Evolutionary conservation across 2,113 vertebrate genomes (phyloP).

Genomic region (Ariopsis seemanni): DNA sequence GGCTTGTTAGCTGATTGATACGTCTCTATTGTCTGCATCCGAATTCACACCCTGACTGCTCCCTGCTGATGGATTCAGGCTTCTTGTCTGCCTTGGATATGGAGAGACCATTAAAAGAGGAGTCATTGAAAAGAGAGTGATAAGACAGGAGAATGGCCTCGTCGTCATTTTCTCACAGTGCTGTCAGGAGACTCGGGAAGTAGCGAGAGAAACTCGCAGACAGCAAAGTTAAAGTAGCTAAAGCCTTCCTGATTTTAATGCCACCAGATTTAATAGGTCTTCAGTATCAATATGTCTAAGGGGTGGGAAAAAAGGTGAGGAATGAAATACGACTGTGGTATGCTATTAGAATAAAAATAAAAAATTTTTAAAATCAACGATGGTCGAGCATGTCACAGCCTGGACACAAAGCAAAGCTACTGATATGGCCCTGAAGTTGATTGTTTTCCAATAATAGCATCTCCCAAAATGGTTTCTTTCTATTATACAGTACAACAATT

Average conservation of each 20-base stretch:
- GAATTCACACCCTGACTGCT: constrained; percentile 17
- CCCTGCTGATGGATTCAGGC: constrained; percentile 34
- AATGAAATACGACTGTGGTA: not conserved
- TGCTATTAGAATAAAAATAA: not conserved
- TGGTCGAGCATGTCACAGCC: not conserved
- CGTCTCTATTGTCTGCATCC: constrained; percentile 31
- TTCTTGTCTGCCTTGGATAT: constrained; percentile 17
- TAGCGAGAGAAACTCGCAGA: constrained; percentile 2
- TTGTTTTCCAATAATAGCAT: not conserved
- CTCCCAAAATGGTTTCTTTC: not conserved
- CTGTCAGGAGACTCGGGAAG: constrained; percentile 32
- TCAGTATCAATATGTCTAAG: not conserved
- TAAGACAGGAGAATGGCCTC: constrained; percentile 15
- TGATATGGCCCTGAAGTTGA: not conserved
- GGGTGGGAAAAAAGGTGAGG: not conserved
- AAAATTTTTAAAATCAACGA: not conserved
- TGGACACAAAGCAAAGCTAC: not conserved
- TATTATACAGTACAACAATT: not conserved
- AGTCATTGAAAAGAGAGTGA: constrained; percentile 11
- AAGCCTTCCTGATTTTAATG: not conserved
- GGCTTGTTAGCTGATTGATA: constrained; percentile 19
- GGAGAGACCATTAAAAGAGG: constrained; percentile 4
- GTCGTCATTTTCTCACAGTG: constrained; percentile 12
- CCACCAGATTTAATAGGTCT: not conserved
- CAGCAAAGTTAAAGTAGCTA: not conserved